Evolutionary conservation across 1,140 invertebrate species (phyloP), one percentile per base, ranked within the genome.

Genomic region (Parapsyche elsis): DNA sequence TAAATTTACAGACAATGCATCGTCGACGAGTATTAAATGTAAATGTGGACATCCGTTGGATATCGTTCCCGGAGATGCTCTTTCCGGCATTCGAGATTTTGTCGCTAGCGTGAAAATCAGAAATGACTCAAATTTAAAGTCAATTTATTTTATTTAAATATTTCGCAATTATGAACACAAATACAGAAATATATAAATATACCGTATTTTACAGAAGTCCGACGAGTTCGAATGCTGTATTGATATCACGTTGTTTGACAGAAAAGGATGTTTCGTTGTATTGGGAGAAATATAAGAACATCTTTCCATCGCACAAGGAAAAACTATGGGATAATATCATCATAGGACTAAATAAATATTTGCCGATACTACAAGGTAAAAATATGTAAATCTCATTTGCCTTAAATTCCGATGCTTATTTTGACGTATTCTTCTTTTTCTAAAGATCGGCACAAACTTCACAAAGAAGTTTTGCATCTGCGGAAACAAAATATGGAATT

Each of bases 61-160:
- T 85, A 91, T 92, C 70, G 88, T 91, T 83, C 86, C 89, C 5
- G 87, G 88, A 78, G 87, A 90, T 84, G 90, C 92, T 0, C 85
- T 91, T 16, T 90, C 87, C 46, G 90, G 89, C 14, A 85, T 92
- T 21, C 89, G 87, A 83, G 90, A 91, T 83, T 92, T 92, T 80
- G 86, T 91, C 57, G 84, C 75, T 10, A 80, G 64, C 70, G 21
- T 78, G 10, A 79, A 77, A 59, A 79, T 24, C 53, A 74, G 23
- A 75, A 45, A 53, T 44, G 16, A 23, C 14, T 53, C 14, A 77
- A 76, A 73, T 71, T 21, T 24, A 70, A 81, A 21, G 26, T 71
- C 16, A 71, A 16, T 74, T 74, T 38, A 64, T 38, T 9, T 57
- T n/a, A 23, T 53, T 14, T 10, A 53, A 14, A 49, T 67, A 7